Percentiles rank a stretch among this genome's conserved stretches.
phyloP scores from a whole-genome alignment of 2,888 invertebrate genomes.

The Scaptomyza caliginosa region DNA sequence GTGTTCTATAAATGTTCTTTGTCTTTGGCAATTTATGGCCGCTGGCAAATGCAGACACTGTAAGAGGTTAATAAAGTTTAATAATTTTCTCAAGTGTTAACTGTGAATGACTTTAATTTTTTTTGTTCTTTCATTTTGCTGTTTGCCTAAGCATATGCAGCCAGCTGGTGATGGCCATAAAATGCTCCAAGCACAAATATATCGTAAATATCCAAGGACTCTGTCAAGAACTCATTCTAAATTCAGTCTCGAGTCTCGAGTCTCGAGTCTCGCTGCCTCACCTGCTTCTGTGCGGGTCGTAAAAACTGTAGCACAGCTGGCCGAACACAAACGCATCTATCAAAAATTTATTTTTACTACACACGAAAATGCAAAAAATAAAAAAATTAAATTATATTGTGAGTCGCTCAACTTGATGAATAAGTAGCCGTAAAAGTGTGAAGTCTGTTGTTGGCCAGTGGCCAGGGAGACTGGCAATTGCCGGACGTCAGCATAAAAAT shows the following conservation, averaged over 20 bases:
- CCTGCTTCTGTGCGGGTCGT: constrained; percentile 45
- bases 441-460: constrained; percentile 27
- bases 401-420: constrained; percentile 75
- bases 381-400: constrained; percentile 78
- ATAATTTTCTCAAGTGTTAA: constrained; percentile 71
- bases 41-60: constrained; percentile 48
- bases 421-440: constrained; percentile 72
- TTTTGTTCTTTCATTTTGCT: neutral
- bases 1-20: constrained; percentile 45
- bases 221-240: neutral
- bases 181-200: constrained; percentile 34
- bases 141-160: constrained; percentile 45
- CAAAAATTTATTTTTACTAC: constrained; percentile 76
- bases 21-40: constrained; percentile 63
- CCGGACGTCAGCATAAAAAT: constrained; percentile 70
- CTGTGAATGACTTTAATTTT: constrained; percentile 58
- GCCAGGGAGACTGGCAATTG: constrained; percentile 2
- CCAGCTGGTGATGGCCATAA: constrained; percentile 47
- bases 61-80: constrained; percentile 72
- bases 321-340: constrained; percentile 58
- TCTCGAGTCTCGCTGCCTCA: constrained; percentile 16
- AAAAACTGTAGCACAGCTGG: constrained; percentile 37
- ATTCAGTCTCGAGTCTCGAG: too few relatives aligned
- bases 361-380: too few relatives aligned
- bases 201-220: constrained; percentile 44